Percentiles rank a stretch among this genome's conserved stretches.
phyloP scores from a whole-genome alignment of 2,888 invertebrate species.

The Acanthopleura granulata region DNA sequence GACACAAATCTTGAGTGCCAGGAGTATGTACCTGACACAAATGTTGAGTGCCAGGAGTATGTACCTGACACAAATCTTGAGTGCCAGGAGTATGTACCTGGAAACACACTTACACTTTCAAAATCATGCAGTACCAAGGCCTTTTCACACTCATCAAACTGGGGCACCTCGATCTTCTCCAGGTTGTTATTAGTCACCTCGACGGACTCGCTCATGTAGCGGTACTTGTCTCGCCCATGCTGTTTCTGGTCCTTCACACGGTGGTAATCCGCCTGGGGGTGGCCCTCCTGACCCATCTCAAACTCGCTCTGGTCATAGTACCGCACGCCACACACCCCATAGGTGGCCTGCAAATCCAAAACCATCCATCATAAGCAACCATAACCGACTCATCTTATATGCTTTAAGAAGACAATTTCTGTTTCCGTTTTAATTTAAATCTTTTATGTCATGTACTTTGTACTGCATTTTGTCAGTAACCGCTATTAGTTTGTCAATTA shows the following conservation, averaged over 20 bases:
- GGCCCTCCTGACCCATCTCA: slow-evolving; percentile 36
- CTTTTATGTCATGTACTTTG: too few species aligned
- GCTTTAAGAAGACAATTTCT: too few species aligned
- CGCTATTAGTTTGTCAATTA: too few species aligned
- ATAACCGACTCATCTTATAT: too few species aligned
- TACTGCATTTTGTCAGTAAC: too few species aligned
- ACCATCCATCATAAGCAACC: too few species aligned
- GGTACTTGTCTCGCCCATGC: slow-evolving; percentile 25
- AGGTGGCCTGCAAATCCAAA: slow-evolving; percentile 67
- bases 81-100: too few species aligned
- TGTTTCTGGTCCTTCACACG: background rate
- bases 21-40: too few species aligned
- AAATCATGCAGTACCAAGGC: slow-evolving; percentile 95
- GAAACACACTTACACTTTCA: slow-evolving; percentile 74
- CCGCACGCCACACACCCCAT: slow-evolving; percentile 80
- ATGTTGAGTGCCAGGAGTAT: too few species aligned
- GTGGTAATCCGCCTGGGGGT: slow-evolving; percentile 5
- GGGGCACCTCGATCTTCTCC: slow-evolving; percentile 85
- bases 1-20: too few species aligned
- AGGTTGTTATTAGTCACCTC: slow-evolving; percentile 82
- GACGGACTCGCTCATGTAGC: slow-evolving; percentile 82
- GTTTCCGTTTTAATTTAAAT: too few species aligned
- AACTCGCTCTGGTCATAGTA: slow-evolving; percentile 61
- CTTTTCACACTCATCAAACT: slow-evolving; percentile 82
- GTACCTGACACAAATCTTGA: too few species aligned